Conservation (phyloP, 2,113 vertebrate species). For the Zosterops japonicus region DNA sequence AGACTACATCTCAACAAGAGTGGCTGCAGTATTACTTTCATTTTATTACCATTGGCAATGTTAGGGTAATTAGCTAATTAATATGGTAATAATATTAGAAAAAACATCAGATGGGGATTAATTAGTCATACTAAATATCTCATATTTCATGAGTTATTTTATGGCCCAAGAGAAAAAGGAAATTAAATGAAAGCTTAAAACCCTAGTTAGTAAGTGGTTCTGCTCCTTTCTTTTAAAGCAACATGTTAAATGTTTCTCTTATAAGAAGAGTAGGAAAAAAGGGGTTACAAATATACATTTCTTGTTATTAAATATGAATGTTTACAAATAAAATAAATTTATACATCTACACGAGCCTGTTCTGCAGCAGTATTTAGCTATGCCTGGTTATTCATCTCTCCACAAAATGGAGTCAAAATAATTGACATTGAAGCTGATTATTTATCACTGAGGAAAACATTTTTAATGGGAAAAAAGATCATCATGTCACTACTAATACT, state of each 20-base stretch:
- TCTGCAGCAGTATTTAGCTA: background rate
- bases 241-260: background rate
- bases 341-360: background rate
- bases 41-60: conserved; percentile 48
- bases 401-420: background rate
- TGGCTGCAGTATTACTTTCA: background rate
- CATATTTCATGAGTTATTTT: conserved; percentile 60
- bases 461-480: conserved; percentile 14
- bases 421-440: background rate
- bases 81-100: conserved; percentile 66
- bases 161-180: conserved; percentile 46
- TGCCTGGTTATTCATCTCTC: background rate
- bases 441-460: background rate
- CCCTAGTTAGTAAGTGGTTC: background rate
- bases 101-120: conserved; percentile 60
- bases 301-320: background rate
- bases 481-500: background rate
- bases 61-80: conserved; percentile 68
- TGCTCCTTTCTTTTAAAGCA: background rate
- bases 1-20: background rate
- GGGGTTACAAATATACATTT: background rate
- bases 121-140: conserved; percentile 65
- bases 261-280: background rate
- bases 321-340: background rate
- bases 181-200: conserved; percentile 50